Percentiles rank a stretch among this genome's conserved stretches.
Conservation (phyloP, 2,888 invertebrate species). For the Drosophila hamatofila region DNA sequence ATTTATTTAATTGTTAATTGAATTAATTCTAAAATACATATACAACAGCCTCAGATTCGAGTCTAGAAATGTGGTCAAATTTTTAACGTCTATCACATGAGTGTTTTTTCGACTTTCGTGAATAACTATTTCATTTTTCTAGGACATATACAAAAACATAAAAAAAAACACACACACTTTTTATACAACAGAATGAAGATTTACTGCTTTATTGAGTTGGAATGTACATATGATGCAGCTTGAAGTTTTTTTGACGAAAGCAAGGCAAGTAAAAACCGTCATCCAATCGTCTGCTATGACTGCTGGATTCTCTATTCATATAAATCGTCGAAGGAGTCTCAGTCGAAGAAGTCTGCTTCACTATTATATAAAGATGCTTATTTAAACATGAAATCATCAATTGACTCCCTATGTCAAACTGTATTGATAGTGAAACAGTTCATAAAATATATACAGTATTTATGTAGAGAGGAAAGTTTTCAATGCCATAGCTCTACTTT, state of each 20-base stretch:
- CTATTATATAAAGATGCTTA: not conserved
- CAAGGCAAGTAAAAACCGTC: not conserved
- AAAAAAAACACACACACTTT: too few species aligned
- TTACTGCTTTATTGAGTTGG: constrained; percentile 67
- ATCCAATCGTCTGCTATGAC: not conserved
- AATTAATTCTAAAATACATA: too few species aligned
- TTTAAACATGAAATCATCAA: not conserved
- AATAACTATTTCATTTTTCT: not conserved
- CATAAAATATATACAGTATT: not conserved
- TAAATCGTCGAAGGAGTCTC: too few species aligned
- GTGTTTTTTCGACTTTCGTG: too few species aligned
- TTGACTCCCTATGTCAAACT: not conserved
- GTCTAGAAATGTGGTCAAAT: too few species aligned
- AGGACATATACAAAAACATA: not conserved
- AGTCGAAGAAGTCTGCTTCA: not conserved
- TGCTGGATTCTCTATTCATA: not conserved
- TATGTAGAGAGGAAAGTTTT: not conserved
- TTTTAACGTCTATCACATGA: too few species aligned
- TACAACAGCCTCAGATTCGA: too few species aligned
- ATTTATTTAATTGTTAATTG: too few species aligned
- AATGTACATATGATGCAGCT: constrained; percentile 11
- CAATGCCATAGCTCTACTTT: not conserved
- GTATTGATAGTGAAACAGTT: not conserved
- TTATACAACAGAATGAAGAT: constrained; percentile 30
- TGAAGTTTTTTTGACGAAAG: constrained; percentile 37